Evolutionary conservation across 2,888 invertebrate species (phyloP).

Genomic region (Euproctis similis): DNA sequence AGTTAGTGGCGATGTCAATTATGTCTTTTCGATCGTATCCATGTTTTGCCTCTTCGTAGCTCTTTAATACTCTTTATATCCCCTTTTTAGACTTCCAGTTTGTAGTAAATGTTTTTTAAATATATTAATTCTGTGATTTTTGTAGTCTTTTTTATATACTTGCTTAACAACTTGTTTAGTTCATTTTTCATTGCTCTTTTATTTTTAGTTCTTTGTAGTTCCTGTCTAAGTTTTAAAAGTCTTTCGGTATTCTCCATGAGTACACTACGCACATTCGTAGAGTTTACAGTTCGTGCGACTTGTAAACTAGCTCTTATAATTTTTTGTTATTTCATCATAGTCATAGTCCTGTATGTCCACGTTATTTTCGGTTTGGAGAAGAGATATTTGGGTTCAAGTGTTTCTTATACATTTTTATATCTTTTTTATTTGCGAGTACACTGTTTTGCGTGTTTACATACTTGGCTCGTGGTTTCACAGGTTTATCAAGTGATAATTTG

Average conservation of each 20-base stretch:
- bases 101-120: not conserved
- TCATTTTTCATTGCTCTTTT: not conserved
- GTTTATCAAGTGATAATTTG: not conserved
- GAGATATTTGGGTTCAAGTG: too few relatives aligned
- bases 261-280: too few relatives aligned
- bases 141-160: not conserved
- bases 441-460: too few relatives aligned
- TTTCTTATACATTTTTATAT: too few relatives aligned
- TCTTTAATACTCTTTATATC: too few relatives aligned
- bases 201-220: not conserved
- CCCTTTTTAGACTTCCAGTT: not conserved
- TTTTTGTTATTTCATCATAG: too few relatives aligned
- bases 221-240: not conserved
- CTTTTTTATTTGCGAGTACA: too few relatives aligned
- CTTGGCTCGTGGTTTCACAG: too few relatives aligned
- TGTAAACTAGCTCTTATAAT: too few relatives aligned
- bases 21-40: not conserved
- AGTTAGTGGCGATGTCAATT: not conserved
- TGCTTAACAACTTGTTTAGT: not conserved
- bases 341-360: too few relatives aligned
- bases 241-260: constrained; percentile 3
- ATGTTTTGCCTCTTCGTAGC: not conserved
- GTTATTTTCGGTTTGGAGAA: too few relatives aligned
- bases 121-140: not conserved
- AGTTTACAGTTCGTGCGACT: too few relatives aligned